These are phyloP conservation scores for Etia nguti DNA, from an alignment of 2,113 vertebrate genomes.

Conservation along the genomic window DNA sequence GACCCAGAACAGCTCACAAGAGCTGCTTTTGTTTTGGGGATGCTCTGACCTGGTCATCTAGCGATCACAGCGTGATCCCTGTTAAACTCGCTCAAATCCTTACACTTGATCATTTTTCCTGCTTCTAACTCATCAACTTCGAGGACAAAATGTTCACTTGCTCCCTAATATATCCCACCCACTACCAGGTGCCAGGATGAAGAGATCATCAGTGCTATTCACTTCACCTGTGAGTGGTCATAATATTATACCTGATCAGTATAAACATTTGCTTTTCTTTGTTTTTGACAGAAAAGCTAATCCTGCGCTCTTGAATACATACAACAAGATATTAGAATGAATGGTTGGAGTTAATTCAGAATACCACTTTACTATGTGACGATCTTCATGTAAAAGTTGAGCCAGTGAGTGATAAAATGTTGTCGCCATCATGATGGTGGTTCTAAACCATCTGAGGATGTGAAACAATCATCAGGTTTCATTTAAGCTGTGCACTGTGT, in stretches of 20 bases:
- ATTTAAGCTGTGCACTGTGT: not conserved
- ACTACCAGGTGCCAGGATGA: not conserved
- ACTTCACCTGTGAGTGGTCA: not conserved
- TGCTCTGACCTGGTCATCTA: not conserved
- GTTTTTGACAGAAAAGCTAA: not conserved
- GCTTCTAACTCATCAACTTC: not conserved
- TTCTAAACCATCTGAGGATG: not conserved
- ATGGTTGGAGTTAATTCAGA: not conserved
- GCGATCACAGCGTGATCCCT: not conserved
- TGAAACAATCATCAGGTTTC: not conserved
- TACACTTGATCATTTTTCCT: not conserved
- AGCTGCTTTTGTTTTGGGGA: not conserved
- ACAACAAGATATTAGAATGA: not conserved
- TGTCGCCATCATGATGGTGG: not conserved
- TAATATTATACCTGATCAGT: not conserved
- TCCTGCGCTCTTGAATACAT: not conserved
- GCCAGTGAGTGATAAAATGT: not conserved
- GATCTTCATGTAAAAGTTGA: not conserved
- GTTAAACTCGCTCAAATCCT: not conserved
- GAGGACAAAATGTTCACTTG: not conserved
- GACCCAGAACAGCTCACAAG: not conserved
- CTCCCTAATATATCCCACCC: not conserved
- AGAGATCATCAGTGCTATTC: not conserved
- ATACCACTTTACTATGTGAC: not conserved
- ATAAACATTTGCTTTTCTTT: not conserved